Evolutionary conservation across 2,888 invertebrate species (phyloP), one percentile per base, ranked within the genome.

Genomic region (Stenichneumon culpator): DNA sequence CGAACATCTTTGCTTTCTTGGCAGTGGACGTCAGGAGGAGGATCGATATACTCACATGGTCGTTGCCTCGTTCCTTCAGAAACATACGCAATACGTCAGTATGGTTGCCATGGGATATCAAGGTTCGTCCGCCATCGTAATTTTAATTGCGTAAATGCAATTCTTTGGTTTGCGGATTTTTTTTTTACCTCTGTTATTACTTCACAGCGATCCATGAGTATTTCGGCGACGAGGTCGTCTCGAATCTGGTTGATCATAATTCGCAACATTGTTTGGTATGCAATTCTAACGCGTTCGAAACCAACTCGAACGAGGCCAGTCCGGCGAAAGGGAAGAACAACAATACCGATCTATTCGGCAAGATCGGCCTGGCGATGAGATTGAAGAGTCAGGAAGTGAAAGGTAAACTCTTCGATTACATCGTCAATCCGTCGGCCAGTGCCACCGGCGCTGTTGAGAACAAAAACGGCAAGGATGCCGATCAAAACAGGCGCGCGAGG

Each of bases 41-140:
- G 99, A 99, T 94, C 98, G 98, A 90, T 99, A 98, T 93, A 98
- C 99, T 22, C 97, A 99, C 93, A 99, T 99, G 99, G 99, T 99
- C 32, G 98, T 99, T 19, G 98, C 99, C 6, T 98, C 98, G 80
- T 99, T 99, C 94, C 95, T 99, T 68, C 99, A 99, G 94, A 97
- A 98, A 93, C 97, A 98, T 92, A 98, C 97, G 0, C 97, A 97
- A 90, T 99, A 98, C 93, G 98, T 99, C 68, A 98, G 98, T 69
- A 96, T 99, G 94, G 95, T 99, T 25, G 97, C 97, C 87, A 99
- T 99, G 81, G 99, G 99, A 3, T 99, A 99, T 94, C 94, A 95
- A 93, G 95, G 95, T 95, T 86, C 22, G 39, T 39, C 16, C 28
- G 69, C 7, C 57, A 7, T 25, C 69, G 4, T 44, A 39, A 70